Conservation (phyloP, 2,888 invertebrate species). For the Aradus depressus region DNA sequence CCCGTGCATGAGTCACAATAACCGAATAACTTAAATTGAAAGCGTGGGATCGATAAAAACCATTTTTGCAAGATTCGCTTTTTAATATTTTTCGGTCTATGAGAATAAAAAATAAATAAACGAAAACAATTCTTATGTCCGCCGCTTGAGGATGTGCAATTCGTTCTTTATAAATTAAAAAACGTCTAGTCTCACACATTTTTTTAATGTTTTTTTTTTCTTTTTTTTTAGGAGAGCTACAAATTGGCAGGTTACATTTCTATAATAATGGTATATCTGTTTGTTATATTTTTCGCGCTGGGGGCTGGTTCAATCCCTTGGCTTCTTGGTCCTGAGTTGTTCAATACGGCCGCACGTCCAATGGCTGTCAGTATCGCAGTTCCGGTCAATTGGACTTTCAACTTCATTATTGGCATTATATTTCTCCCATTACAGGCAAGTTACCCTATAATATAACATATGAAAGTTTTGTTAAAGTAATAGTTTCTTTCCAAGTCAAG, state of each 20-base stretch:
- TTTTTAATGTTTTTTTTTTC: neutral
- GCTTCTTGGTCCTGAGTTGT: constrained; percentile 82
- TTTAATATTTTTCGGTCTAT: too few species aligned
- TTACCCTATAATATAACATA: constrained; percentile 24
- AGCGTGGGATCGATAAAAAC: too few species aligned
- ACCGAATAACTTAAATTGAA: too few species aligned
- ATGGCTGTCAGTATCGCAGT: constrained; percentile 80
- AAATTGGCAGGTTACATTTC: constrained; percentile 55
- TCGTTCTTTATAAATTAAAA: too few species aligned
- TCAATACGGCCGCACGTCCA: constrained; percentile 70
- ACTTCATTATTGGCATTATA: constrained; percentile 64
- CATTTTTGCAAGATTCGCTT: too few species aligned
- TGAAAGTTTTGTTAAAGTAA: too few species aligned
- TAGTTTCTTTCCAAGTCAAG: too few species aligned
- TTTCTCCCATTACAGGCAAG: constrained; percentile 60
- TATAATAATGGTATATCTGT: constrained; percentile 64
- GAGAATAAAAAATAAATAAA: too few species aligned
- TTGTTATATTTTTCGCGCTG: constrained; percentile 77
- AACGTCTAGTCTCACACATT: too few species aligned
- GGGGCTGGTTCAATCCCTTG: constrained; percentile 90
- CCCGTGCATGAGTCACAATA: too few species aligned
- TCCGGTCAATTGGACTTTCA: constrained; percentile 76
- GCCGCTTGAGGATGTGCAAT: too few species aligned
- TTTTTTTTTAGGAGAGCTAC: constrained; percentile 36
- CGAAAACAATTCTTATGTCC: too few species aligned